Percentiles rank a stretch among this genome's conserved stretches.
These are phyloP conservation scores for Amiota communis DNA, from an alignment of 2,888 invertebrate genomes.

Conservation along the genomic window DNA sequence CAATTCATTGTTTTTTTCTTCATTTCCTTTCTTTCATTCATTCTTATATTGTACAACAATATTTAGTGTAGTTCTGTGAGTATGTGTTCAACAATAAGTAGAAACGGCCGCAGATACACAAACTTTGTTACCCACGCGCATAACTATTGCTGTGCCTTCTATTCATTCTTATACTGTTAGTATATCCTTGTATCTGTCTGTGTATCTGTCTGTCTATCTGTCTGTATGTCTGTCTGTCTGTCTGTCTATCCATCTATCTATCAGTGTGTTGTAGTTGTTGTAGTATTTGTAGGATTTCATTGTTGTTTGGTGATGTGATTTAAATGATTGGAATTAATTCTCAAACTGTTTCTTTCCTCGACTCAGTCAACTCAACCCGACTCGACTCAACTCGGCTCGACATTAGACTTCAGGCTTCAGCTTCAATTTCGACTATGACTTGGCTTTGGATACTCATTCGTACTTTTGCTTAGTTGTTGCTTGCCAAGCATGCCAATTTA, in stretches of 20 bases:
- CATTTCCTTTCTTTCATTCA: too few relatives aligned
- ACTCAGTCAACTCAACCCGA: conserved; percentile 22
- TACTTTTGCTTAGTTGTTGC: neutral
- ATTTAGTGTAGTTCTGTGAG: too few relatives aligned
- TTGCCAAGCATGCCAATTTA: conserved; percentile 26
- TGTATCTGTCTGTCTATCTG: neutral
- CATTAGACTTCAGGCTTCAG: too few relatives aligned
- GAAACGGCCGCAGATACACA: conserved; percentile 29
- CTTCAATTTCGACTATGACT: neutral
- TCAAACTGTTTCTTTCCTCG: conserved; percentile 33
- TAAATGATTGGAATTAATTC: conserved; percentile 68
- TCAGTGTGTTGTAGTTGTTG: conserved; percentile 21
- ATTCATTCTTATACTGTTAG: conserved; percentile 33
- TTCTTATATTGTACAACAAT: too few relatives aligned
- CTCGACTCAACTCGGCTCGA: conserved; percentile 10
- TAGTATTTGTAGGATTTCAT: neutral
- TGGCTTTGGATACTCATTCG: conserved; percentile 3
- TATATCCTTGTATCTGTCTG: conserved; percentile 42
- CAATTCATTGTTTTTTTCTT: conserved; percentile 64
- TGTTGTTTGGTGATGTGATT: conserved; percentile 53
- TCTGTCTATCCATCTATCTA: conserved; percentile 5
- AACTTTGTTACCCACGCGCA: too few relatives aligned
- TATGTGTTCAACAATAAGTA: conserved; percentile 33
- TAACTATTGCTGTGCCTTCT: neutral
- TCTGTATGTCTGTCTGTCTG: conserved; percentile 17